Percentiles rank a stretch among this genome's conserved stretches.
phyloP scores from a whole-genome alignment of 1,140 invertebrate species.

The Conus ventricosus region DNA sequence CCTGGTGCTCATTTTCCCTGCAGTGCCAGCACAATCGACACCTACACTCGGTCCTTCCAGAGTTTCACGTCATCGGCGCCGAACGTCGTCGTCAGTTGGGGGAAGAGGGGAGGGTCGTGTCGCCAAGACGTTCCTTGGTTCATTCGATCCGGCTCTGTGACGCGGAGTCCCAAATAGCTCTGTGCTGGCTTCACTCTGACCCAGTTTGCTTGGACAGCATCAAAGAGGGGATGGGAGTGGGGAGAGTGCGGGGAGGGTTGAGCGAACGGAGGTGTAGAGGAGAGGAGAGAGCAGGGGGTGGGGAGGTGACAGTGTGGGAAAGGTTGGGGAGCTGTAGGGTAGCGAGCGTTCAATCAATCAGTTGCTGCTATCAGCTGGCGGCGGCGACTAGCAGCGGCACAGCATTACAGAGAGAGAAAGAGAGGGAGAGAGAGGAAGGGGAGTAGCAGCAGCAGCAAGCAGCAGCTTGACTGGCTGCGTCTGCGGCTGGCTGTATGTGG shows the following conservation, averaged over 20 bases:
- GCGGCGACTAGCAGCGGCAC: conserved; percentile 11
- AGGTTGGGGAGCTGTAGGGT: background rate
- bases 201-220: conserved; percentile 9
- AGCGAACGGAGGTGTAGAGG: background rate
- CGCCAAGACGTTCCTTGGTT: background rate
- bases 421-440: background rate
- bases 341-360: conserved; percentile 29
- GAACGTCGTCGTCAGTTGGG: too few species aligned
- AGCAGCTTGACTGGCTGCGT: background rate
- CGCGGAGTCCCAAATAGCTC: background rate
- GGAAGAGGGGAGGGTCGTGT: background rate
- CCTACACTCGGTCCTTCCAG: background rate
- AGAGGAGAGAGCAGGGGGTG: background rate
- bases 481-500: background rate
- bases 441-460: background rate
- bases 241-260: background rate
- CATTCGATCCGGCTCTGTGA: background rate
- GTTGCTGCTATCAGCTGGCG: conserved; percentile 24
- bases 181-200: background rate
- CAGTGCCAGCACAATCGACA: background rate
- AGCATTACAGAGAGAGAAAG: conserved; percentile 1
- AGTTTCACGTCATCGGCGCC: background rate
- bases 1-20: too few species aligned
- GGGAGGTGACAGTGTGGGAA: background rate
- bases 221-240: background rate